phyloP scores from a whole-genome alignment of 2,797 vertebrate species.

The Eupleurogrammus muticus region DNA sequence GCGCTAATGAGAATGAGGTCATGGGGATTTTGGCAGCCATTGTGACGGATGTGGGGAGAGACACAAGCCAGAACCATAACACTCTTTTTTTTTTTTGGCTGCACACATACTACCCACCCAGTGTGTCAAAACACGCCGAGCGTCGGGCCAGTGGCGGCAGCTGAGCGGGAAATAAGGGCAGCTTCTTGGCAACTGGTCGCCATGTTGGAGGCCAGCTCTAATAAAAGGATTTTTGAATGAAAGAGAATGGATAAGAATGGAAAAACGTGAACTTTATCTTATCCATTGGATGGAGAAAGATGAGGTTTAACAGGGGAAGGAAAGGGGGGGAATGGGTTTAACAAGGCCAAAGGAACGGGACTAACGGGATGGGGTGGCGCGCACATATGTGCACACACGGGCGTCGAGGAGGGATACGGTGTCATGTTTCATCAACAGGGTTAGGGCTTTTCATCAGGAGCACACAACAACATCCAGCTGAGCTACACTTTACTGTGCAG shows the following conservation, averaged over 20 bases:
- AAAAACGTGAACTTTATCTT: slow-evolving; percentile 40
- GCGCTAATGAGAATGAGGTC: slow-evolving; percentile 75
- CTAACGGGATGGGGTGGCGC: slow-evolving; percentile 36
- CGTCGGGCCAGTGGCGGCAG: slow-evolving; percentile 39
- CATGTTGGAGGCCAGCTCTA: slow-evolving; percentile 49
- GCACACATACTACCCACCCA: slow-evolving; percentile 52
- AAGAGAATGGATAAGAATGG: slow-evolving; percentile 5
- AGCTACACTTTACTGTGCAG: slow-evolving; percentile 1
- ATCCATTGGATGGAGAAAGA: slow-evolving; percentile 51
- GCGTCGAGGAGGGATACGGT: slow-evolving; percentile 11
- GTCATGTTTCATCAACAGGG: slow-evolving; percentile 41
- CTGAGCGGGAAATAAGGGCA: slow-evolving; percentile 53
- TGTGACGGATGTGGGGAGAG: slow-evolving; percentile 64
- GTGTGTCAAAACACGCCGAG: slow-evolving; percentile 60
- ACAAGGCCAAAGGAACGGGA: slow-evolving; percentile 53
- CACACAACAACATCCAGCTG: slow-evolving; percentile 12
- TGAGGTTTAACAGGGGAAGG: slow-evolving; percentile 49
- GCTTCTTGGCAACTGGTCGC: slow-evolving; percentile 57
- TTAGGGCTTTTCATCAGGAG: slow-evolving; percentile 35
- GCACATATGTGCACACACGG: slow-evolving; percentile 8
- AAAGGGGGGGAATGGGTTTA: no score
- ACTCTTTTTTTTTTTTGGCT: slow-evolving; percentile 35
- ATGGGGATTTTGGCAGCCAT: slow-evolving; percentile 67
- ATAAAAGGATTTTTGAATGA: slow-evolving; percentile 53
- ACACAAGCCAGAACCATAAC: slow-evolving; percentile 60